phyloP scores from a whole-genome alignment of 2,888 invertebrate genomes.

The Scrobipalpa atriplicella region DNA sequence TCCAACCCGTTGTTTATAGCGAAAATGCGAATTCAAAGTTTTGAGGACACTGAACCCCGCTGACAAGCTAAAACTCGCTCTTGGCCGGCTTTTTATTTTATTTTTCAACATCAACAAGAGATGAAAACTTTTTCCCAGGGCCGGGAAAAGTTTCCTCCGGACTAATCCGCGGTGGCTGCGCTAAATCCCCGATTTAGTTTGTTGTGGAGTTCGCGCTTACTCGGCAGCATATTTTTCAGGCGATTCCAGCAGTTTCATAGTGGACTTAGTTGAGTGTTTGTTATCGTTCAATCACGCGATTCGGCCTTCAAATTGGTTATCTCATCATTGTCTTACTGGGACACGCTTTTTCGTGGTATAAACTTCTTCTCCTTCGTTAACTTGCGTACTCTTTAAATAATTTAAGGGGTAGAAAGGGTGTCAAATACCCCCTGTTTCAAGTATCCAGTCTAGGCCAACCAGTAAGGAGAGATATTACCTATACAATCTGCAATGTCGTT shows the following conservation, averaged over 20 bases:
- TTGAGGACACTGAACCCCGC: constrained; percentile 10
- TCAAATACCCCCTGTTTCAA: too few relatives aligned
- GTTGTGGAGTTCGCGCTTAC: constrained; percentile 68
- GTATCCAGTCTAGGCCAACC: too few relatives aligned
- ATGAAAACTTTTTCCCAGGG: constrained; percentile 72
- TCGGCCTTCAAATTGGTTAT: constrained; percentile 36
- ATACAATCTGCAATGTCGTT: too few relatives aligned
- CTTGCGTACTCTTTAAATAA: too few relatives aligned
- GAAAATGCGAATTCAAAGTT: not conserved
- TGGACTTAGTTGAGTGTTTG: constrained; percentile 66
- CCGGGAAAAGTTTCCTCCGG: constrained; percentile 64
- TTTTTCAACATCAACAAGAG: constrained; percentile 71
- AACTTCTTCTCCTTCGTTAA: too few relatives aligned
- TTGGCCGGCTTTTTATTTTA: constrained; percentile 42
- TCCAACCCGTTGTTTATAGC: not conserved
- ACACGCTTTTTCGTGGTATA: too few relatives aligned
- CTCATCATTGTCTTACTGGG: not conserved
- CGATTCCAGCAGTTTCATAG: constrained; percentile 63
- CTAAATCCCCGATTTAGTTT: constrained; percentile 78
- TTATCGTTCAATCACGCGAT: constrained; percentile 66
- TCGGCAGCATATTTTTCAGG: constrained; percentile 73
- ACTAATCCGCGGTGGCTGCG: constrained; percentile 71
- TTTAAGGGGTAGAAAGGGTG: too few relatives aligned
- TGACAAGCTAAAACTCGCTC: not conserved
- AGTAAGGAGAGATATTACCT: too few relatives aligned